Conservation (phyloP, 2,113 vertebrate genomes). For the Phaethon lepturus region DNA sequence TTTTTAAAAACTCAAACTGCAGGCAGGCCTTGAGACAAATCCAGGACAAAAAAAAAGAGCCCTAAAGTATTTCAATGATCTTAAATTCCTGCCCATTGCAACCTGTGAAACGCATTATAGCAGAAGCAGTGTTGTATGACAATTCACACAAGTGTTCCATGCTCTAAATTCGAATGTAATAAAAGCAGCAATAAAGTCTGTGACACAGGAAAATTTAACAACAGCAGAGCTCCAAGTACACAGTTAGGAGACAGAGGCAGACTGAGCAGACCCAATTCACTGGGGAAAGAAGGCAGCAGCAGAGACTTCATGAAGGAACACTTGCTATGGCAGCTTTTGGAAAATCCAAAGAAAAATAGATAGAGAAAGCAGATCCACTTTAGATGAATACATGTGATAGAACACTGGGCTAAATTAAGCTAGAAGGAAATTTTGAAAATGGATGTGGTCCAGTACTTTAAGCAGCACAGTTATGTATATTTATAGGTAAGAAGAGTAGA, state of each 20-base stretch:
- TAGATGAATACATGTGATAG: not conserved
- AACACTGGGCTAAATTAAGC: not conserved
- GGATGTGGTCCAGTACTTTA: not conserved
- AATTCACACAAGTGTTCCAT: not conserved
- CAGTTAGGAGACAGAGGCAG: not conserved
- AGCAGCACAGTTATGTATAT: not conserved
- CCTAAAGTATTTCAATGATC: not conserved
- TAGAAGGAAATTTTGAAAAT: not conserved
- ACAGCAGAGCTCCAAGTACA: not conserved
- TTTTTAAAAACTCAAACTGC: not conserved
- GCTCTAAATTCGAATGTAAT: not conserved
- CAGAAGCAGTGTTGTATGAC: not conserved
- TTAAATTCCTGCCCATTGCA: not conserved
- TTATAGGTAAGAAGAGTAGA: not conserved
- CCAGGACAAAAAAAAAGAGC: not conserved
- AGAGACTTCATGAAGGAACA: not conserved
- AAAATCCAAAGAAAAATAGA: not conserved
- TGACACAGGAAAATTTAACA: not conserved
- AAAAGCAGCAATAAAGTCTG: not conserved
- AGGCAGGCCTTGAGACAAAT: not conserved
- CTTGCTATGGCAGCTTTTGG: not conserved
- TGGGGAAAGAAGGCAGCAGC: not conserved
- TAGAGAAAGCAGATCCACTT: not conserved
- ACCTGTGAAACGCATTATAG: constrained; percentile 14
- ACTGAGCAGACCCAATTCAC: not conserved